Evolutionary conservation across 2,797 vertebrate genomes (phyloP).

Genomic region (Fratercula arctica): DNA sequence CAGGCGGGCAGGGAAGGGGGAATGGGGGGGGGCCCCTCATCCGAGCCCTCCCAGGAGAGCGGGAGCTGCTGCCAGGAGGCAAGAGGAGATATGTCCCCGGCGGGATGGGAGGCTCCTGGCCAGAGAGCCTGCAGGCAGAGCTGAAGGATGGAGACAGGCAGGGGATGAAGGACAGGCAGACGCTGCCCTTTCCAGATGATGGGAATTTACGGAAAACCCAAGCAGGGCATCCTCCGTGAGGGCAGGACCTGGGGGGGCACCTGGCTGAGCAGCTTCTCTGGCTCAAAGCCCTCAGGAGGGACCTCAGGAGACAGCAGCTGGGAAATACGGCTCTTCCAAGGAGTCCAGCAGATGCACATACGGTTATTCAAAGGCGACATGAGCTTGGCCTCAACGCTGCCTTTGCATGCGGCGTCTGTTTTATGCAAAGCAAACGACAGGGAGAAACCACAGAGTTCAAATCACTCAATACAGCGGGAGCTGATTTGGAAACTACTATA

Average conservation of each 20-base stretch:
- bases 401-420: not conserved
- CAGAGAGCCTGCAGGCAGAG: not conserved
- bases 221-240: not conserved
- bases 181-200: not conserved
- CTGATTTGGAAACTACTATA: not conserved
- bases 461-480: not conserved
- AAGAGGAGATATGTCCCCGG: not conserved
- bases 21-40: not conserved
- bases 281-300: not conserved
- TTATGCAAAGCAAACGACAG: not conserved
- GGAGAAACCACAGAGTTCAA: not conserved
- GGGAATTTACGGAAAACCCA: not conserved
- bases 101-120: not conserved
- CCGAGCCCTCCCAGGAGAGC: not conserved
- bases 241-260: not conserved
- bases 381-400: not conserved
- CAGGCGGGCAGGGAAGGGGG: slow-evolving; percentile 7
- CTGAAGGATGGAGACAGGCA: not conserved
- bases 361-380: not conserved
- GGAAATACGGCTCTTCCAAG: not conserved
- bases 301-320: not conserved
- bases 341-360: not conserved
- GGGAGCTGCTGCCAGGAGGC: not conserved
- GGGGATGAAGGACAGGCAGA: not conserved
- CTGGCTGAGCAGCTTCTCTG: not conserved